Evolutionary conservation across 2,113 vertebrate species (phyloP).

Genomic region (Chloroceryle aenea): DNA sequence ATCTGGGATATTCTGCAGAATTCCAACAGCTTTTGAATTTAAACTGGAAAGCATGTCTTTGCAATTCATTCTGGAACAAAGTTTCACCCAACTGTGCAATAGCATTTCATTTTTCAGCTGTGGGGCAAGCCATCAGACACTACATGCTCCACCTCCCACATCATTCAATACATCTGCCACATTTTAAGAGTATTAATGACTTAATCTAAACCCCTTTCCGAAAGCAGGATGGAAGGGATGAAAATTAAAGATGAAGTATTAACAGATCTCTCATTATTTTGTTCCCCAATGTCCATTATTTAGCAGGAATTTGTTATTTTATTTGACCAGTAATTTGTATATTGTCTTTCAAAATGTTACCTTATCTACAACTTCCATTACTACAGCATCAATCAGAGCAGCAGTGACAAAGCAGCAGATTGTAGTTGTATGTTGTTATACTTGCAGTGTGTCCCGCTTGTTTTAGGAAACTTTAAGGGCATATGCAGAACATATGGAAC

Average conservation of each 20-base stretch:
- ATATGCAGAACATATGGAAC: background rate
- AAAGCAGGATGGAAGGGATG: slow-evolving; percentile 13
- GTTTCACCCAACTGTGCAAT: slow-evolving; percentile 3
- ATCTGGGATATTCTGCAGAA: slow-evolving; percentile 17
- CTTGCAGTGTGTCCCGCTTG: background rate
- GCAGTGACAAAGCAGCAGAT: background rate
- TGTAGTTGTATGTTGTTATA: background rate
- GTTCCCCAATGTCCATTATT: background rate
- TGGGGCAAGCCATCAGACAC: background rate
- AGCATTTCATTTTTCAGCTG: background rate
- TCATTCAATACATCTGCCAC: background rate
- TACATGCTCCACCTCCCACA: background rate
- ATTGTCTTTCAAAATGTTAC: background rate
- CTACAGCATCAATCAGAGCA: background rate
- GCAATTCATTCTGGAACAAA: slow-evolving; percentile 32
- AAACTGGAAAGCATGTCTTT: background rate
- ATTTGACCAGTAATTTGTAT: background rate
- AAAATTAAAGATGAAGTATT: background rate
- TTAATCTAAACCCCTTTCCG: slow-evolving; percentile 25
- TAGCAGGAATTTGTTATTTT: background rate
- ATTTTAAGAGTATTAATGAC: background rate
- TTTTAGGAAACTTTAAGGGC: background rate
- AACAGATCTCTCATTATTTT: background rate
- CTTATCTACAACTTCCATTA: background rate
- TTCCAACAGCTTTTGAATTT: background rate